phyloP scores from a whole-genome alignment of 2,797 vertebrate species.

The Epinephelus awoara region DNA sequence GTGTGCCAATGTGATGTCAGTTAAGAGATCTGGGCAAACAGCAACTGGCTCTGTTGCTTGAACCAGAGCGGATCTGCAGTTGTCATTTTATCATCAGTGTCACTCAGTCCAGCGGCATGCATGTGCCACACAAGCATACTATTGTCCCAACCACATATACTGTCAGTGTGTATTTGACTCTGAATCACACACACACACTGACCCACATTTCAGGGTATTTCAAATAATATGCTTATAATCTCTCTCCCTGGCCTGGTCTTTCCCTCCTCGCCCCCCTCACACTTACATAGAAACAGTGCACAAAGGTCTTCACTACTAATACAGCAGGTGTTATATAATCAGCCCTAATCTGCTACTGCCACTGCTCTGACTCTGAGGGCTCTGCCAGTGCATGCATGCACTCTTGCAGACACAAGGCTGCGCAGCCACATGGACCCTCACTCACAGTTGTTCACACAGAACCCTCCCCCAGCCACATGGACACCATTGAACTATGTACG shows the following conservation, averaged over 20 bases:
- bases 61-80: slow-evolving; percentile 34
- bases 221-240: slow-evolving; percentile 56
- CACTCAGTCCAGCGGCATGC: slow-evolving; percentile 8
- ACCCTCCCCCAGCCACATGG: slow-evolving; percentile 57
- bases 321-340: slow-evolving; percentile 70
- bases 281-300: slow-evolving; percentile 42
- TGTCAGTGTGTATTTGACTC: slow-evolving; percentile 36
- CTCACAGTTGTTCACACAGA: slow-evolving; percentile 49
- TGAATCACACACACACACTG: slow-evolving; percentile 36
- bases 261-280: slow-evolving; percentile 28
- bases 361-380: slow-evolving; percentile 27
- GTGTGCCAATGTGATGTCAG: slow-evolving; percentile 39
- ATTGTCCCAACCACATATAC: slow-evolving; percentile 9
- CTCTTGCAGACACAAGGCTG: slow-evolving; percentile 30
- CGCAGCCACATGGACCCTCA: slow-evolving; percentile 59
- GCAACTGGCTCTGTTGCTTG: slow-evolving; percentile 38
- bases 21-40: slow-evolving; percentile 31
- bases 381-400: slow-evolving; percentile 42
- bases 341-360: slow-evolving; percentile 61
- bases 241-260: slow-evolving; percentile 58
- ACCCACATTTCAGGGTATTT: slow-evolving; percentile 69
- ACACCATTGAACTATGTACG: slow-evolving; percentile 50
- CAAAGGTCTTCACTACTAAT: slow-evolving; percentile 55
- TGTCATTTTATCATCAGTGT: slow-evolving; percentile 24
- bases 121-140: slow-evolving; percentile 6